Base-by-base conservation (phyloP, 2,888 invertebrate species). In the Beris morrisii region DNA sequence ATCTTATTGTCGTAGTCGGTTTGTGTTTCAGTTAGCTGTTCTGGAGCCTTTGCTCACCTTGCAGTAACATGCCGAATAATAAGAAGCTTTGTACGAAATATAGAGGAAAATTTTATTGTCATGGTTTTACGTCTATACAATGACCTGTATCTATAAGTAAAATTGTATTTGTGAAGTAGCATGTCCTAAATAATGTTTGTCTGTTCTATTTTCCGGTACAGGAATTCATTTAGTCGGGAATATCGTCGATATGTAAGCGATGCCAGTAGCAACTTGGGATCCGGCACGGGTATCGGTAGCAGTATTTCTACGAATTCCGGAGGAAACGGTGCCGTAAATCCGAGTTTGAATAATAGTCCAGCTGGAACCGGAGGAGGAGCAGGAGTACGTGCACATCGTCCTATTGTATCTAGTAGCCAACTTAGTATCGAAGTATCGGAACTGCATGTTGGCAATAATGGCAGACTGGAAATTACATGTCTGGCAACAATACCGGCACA, bases 401-500 rank as follows among this genome's bases (percentile, higher is more conserved):
- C 78, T 57, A 76, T 78, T 75, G 75, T 76, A 69, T 85, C 87
- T 58, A 88, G 87, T 53, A 88, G 89, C 72, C 88, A 90, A 69
- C 81, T 92, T 56, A 88, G 87, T 78, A 87, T 92, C 69, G 87
- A 90, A 65, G 87, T 92, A 72, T 87, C 88, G 3, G 88, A 88
- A 72, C 82, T 90, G 50, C 87, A 88, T 72, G 86, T 87, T 38
- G 88, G 88, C 4, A 86, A 85, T 32, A 88, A 89, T 73, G 89
- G 89, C 0, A 83, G 85, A 65, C 81, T 91, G 70, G 87, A 88
- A 75, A 84, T 92, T 67, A 90, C 89, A 43, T 92, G 92, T 75
- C 84, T 89, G 69, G 86, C 91, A 46, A 91, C 92, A 58, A 92
- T 92, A 72, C 92, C 92, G 0, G 87, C 88, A 67, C 88, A 88